phyloP scores from a whole-genome alignment of 2,888 invertebrate genomes.

The Apeira syringaria region DNA sequence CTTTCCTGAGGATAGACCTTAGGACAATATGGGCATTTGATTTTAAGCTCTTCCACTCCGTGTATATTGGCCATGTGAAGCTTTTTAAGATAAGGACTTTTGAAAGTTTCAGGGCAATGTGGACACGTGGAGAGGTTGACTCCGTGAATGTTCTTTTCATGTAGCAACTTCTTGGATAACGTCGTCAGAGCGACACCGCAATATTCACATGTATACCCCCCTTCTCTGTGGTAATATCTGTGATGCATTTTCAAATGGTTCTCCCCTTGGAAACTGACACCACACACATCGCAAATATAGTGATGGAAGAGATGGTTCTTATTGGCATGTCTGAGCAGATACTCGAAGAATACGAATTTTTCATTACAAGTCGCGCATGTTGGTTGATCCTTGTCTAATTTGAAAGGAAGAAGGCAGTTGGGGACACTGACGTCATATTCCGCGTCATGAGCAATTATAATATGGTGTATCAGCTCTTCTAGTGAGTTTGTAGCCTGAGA shows the following conservation, averaged over 20 bases:
- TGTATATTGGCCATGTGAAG: slow-evolving; percentile 71
- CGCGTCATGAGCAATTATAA: slow-evolving; percentile 73
- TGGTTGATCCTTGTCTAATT: slow-evolving; percentile 63
- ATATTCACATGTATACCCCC: slow-evolving; percentile 67
- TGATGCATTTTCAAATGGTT: slow-evolving; percentile 76
- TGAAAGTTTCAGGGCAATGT: slow-evolving; percentile 70
- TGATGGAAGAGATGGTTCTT: slow-evolving; percentile 73
- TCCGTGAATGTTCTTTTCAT: slow-evolving; percentile 71
- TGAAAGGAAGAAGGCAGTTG: slow-evolving; percentile 71
- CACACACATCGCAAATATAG: slow-evolving; percentile 75
- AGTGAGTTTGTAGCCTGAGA: slow-evolving; percentile 48
- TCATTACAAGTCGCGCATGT: slow-evolving; percentile 70
- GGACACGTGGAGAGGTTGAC: slow-evolving; percentile 66
- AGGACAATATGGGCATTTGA: slow-evolving; percentile 74
- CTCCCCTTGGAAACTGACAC: slow-evolving; percentile 75
- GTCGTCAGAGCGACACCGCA: slow-evolving; percentile 77
- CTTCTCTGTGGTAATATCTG: slow-evolving; percentile 71
- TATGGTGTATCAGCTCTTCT: slow-evolving; percentile 70
- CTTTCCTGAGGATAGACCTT: slow-evolving; percentile 79
- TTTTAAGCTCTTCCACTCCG: slow-evolving; percentile 69
- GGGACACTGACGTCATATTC: slow-evolving; percentile 71
- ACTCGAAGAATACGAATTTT: slow-evolving; percentile 74
- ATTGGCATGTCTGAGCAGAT: slow-evolving; percentile 68
- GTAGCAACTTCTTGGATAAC: slow-evolving; percentile 68
- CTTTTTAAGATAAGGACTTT: slow-evolving; percentile 72